A percentile compares a stretch with the other conserved stretches of the same genome.
Conservation (phyloP, 2,797 vertebrate species). For the Micrastur ruficollis region DNA sequence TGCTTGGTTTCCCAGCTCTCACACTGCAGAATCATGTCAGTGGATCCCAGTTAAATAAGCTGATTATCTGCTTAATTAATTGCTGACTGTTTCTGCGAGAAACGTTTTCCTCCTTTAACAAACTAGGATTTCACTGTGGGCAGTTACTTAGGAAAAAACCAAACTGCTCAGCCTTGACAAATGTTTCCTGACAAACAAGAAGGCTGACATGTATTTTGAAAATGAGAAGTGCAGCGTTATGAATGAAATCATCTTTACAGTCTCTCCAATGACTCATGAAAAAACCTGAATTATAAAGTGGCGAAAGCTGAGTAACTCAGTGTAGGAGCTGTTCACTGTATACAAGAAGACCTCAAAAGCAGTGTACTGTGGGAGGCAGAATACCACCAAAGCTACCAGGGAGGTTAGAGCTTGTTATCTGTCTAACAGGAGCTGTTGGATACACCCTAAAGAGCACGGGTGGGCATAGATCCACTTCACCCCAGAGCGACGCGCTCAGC, state of each 20-base stretch:
- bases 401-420: neutral
- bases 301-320: neutral
- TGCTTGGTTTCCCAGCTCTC: neutral
- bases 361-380: neutral
- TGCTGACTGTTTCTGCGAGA: neutral
- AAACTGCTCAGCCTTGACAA: neutral
- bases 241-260: neutral
- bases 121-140: neutral
- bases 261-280: neutral
- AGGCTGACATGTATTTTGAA: neutral
- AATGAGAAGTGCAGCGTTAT: neutral
- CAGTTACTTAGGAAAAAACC: neutral
- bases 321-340: accelerated
- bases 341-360: neutral
- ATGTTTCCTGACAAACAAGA: neutral
- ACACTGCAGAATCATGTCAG: accelerated
- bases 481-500: neutral
- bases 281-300: neutral
- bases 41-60: neutral
- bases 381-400: neutral
- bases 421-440: neutral
- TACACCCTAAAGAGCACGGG: neutral
- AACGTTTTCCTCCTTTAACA: neutral
- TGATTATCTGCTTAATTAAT: neutral
- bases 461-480: neutral